Evolutionary conservation across 2,797 vertebrate species (phyloP).

Genomic region (Falco peregrinus): DNA sequence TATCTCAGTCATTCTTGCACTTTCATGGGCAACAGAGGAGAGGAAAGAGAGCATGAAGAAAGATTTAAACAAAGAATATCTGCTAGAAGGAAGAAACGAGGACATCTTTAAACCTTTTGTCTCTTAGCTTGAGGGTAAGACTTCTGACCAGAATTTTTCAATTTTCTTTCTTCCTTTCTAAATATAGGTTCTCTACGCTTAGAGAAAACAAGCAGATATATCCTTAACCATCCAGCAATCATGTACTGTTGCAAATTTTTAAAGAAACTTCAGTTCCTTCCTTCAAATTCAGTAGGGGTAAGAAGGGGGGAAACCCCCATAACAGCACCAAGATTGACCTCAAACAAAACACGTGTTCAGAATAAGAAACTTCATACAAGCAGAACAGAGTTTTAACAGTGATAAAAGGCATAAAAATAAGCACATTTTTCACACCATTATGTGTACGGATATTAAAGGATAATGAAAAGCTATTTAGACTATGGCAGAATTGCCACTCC

Average conservation of each 20-base stretch:
- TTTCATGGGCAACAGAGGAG: not conserved
- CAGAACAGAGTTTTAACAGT: not conserved
- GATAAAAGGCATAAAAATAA: constrained; percentile 19
- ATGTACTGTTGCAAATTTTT: not conserved
- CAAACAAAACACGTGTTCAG: not conserved
- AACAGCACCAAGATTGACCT: not conserved
- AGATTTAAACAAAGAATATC: not conserved
- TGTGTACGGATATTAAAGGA: not conserved
- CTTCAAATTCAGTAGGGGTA: not conserved
- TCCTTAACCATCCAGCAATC: not conserved
- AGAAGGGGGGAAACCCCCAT: not conserved
- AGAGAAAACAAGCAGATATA: not conserved
- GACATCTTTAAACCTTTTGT: not conserved
- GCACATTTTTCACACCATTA: not conserved
- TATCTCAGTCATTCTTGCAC: not conserved
- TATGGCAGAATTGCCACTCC: not conserved
- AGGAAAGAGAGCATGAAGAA: not conserved
- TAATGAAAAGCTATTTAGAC: constrained; percentile 14
- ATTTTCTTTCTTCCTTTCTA: not conserved
- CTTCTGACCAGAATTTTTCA: not conserved
- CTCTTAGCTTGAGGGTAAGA: not conserved
- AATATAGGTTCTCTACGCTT: not conserved
- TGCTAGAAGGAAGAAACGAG: not conserved
- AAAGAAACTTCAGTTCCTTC: not conserved
- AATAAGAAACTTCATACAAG: not conserved